These are phyloP conservation scores for Pecten maximus DNA, from an alignment of 2,888 invertebrate species.

Conservation along the genomic window DNA sequence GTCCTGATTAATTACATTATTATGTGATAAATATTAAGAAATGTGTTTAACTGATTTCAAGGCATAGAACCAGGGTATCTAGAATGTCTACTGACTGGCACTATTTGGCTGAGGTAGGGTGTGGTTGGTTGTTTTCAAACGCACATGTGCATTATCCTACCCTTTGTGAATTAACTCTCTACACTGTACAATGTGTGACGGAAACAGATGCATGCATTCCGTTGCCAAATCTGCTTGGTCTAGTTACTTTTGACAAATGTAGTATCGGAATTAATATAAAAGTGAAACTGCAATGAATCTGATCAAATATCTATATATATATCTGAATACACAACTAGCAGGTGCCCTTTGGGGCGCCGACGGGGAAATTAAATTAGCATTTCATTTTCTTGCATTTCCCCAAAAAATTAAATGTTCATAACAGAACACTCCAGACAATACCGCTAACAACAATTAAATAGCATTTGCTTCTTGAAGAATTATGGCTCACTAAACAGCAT, in stretches of 20 bases:
- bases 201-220: not conserved
- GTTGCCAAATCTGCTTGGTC: not conserved
- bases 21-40: no score
- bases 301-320: not conserved
- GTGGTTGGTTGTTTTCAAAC: not conserved
- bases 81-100: not conserved
- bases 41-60: no score
- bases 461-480: not conserved
- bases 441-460: not conserved
- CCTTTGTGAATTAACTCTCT: not conserved
- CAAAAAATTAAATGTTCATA: not conserved
- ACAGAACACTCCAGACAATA: not conserved
- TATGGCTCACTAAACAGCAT: not conserved
- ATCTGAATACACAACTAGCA: slow-evolving; percentile 11
- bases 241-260: no score
- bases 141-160: not conserved
- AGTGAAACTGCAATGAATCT: not conserved
- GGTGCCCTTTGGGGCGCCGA: slow-evolving; percentile 19
- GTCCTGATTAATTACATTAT: no score
- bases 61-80: no score
- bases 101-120: not conserved
- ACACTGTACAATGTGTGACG: not conserved
- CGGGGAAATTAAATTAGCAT: slow-evolving; percentile 30
- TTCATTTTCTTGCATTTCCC: not conserved
- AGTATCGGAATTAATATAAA: not conserved